A percentile compares a stretch with the other conserved stretches of the same genome.
phyloP scores from a whole-genome alignment of 2,113 vertebrate species.

The Prochilodus magdalenae region DNA sequence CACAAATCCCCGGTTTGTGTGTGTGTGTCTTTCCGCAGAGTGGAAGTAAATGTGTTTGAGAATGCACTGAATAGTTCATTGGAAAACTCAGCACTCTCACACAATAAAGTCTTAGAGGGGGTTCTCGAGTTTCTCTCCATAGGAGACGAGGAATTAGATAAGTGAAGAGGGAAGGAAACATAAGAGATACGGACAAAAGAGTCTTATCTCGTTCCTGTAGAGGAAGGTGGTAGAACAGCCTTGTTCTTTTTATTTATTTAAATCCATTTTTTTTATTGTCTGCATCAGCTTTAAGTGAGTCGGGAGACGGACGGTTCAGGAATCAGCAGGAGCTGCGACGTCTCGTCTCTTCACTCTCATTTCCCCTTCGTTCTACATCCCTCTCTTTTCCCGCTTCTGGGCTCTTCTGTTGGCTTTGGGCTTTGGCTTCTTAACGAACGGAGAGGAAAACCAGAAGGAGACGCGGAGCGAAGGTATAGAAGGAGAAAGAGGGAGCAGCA shows the following conservation, averaged over 20 bases:
- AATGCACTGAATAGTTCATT: background rate
- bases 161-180: background rate
- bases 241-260: constrained; percentile 33
- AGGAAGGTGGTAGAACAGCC: constrained; percentile 4
- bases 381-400: background rate
- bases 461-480: constrained; percentile 2
- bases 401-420: background rate
- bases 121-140: background rate
- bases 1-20: too few relatives aligned
- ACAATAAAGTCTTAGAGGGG: constrained; percentile 5
- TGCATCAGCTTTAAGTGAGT: constrained; percentile 14
- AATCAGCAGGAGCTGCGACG: background rate
- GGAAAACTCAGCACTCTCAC: background rate
- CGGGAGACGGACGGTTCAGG: background rate
- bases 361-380: background rate
- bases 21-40: background rate
- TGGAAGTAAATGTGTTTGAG: background rate
- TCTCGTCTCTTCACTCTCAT: background rate
- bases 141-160: background rate
- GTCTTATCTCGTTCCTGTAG: constrained; percentile 40
- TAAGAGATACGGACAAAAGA: constrained; percentile 18
- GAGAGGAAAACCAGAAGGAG: too few relatives aligned
- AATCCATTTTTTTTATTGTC: constrained; percentile 9
- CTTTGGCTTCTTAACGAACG: constrained; percentile 33
- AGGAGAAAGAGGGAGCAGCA: constrained; percentile 38